Evolutionary conservation across 2,797 vertebrate species (phyloP).

Genomic region (Chaetodon trifasciatus): DNA sequence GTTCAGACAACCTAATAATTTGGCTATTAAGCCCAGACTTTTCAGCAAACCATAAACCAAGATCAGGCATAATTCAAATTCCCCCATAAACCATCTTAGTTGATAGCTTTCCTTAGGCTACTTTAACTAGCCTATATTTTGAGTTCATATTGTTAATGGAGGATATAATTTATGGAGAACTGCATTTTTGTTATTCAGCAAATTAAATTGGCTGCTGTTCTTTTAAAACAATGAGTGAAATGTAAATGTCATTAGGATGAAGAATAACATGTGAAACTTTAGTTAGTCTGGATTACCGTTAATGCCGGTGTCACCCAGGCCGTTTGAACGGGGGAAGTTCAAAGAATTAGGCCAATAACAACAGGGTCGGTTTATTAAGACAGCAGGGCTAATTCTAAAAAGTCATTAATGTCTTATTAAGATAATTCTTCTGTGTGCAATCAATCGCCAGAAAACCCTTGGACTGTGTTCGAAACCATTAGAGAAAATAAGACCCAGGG

Average conservation of each 20-base stretch:
- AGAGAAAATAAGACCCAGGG: background rate
- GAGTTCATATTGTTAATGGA: background rate
- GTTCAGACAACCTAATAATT: background rate
- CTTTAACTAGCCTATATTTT: background rate
- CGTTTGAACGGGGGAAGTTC: conserved; percentile 75
- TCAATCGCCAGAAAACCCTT: conserved; percentile 24
- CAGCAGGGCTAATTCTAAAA: conserved; percentile 27
- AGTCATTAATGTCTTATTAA: conserved; percentile 56
- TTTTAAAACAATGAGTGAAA: conserved; percentile 18
- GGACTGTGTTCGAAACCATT: background rate
- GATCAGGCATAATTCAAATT: background rate
- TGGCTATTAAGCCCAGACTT: background rate
- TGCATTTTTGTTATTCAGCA: background rate
- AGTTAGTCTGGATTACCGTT: conserved; percentile 71
- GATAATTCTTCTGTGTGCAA: conserved; percentile 38
- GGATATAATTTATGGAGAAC: background rate
- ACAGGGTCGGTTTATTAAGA: conserved; percentile 26
- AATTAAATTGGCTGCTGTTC: background rate
- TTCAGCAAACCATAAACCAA: conserved; percentile 5
- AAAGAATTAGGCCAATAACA: conserved; percentile 67
- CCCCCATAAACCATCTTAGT: background rate
- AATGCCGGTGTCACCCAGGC: conserved; percentile 79
- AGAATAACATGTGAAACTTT: conserved; percentile 65
- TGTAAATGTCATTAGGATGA: conserved; percentile 41
- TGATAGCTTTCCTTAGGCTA: background rate